Evolutionary conservation across 1,140 invertebrate genomes (phyloP), one percentile per base, ranked within the genome.

Genomic region (Drosophila busckii): DNA sequence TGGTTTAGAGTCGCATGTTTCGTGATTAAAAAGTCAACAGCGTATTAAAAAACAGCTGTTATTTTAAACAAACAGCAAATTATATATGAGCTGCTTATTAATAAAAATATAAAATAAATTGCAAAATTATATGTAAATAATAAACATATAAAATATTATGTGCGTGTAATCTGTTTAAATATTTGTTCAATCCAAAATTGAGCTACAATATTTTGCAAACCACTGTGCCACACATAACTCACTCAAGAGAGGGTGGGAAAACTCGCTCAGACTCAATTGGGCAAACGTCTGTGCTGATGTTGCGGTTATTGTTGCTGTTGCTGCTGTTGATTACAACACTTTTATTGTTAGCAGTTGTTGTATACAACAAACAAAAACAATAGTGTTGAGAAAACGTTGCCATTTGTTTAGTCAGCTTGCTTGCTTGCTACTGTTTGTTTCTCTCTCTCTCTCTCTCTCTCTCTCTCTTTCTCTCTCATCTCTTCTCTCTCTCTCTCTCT

Each of bases 381-480:
- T 31, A 13, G 59, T 75, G 70, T 75, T 75, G 64, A 69, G 70
- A 59, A 75, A 76, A 70, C 53, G 58, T 70, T 69, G 50, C 50
- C 71, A 76, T 66, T 76, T 70, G 65, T 66, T 75, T 20, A 12
- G 48, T 3, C 40, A 53, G 48, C 17, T 20, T 31, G 17, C 26
- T 15, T 26, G 31, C 9, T 26, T 44, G 46, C 31, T 46, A 35
- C 44, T 25, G 41, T 29, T 13, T 31, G 7, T 19, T 19, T 10
- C 31, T 16, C 19, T 26, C 17, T 20, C 45, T n/a, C 23, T 12
- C 15, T 12, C 25, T 20, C 32, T 19, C 34, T n/a, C 25, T 20
- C 54, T 41, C 55, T 58, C 6, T 17, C 34, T 55, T 34, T 41
- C 26, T 32, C 60, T 48, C 40, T 17, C 12, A 23, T 41, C 16